phyloP scores from a whole-genome alignment of 2,797 vertebrate genomes.

The Sebastes goodei region DNA sequence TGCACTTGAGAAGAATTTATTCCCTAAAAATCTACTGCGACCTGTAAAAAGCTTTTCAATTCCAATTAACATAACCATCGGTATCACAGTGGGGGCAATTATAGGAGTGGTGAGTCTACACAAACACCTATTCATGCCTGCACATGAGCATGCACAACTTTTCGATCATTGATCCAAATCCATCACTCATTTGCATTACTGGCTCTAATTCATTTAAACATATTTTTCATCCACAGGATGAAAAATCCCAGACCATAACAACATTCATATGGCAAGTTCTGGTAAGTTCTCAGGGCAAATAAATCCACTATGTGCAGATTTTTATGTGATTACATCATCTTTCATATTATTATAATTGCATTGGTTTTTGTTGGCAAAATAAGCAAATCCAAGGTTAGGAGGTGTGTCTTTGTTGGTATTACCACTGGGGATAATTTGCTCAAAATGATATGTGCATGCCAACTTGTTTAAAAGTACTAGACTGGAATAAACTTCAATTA shows the following conservation, averaged over 20 bases:
- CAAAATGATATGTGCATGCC: neutral
- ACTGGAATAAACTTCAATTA: neutral
- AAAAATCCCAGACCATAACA: constrained; percentile 17
- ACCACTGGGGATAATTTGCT: neutral
- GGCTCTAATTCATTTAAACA: neutral
- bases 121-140: neutral
- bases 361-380: neutral
- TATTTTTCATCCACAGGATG: constrained; percentile 9
- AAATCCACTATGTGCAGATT: neutral
- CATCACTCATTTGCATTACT: neutral
- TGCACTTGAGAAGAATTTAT: constrained; percentile 42
- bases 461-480: neutral
- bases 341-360: neutral
- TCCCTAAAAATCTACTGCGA: constrained; percentile 8
- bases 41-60: constrained; percentile 35
- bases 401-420: neutral
- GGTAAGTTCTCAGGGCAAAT: constrained; percentile 8
- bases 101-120: constrained; percentile 62
- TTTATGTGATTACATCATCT: neutral
- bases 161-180: neutral
- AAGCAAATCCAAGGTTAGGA: neutral
- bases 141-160: neutral
- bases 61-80: constrained; percentile 14
- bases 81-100: constrained; percentile 52
- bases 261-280: constrained; percentile 5